phyloP scores from a whole-genome alignment of 1,140 invertebrate species.

The Halictus rubicundus region DNA sequence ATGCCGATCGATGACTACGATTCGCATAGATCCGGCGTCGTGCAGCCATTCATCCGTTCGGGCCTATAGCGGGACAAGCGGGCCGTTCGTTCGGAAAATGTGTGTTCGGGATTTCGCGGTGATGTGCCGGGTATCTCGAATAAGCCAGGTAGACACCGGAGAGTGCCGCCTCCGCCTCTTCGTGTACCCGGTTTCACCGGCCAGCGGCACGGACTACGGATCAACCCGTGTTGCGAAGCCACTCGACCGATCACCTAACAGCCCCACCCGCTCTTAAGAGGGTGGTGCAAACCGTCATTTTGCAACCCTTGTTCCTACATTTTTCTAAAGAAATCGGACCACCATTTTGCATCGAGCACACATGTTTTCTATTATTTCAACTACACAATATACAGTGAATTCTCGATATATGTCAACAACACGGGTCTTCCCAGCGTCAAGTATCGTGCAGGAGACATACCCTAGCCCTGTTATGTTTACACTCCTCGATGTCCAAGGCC shows the following conservation, averaged over 20 bases:
- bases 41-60: slow-evolving; percentile 25
- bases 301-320: no score
- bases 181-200: slow-evolving; percentile 12
- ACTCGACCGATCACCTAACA: slow-evolving; percentile 24
- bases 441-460: no score
- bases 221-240: slow-evolving; percentile 12
- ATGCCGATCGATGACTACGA: slow-evolving; percentile 42
- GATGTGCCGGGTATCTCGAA: slow-evolving; percentile 40
- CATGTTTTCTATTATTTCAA: no score
- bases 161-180: slow-evolving; percentile 1
- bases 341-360: no score
- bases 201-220: slow-evolving; percentile 13
- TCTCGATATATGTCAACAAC: no score
- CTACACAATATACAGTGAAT: no score
- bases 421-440: no score
- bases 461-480: no score
- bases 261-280: no score
- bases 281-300: no score
- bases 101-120: slow-evolving; percentile 39
- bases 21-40: slow-evolving; percentile 12
- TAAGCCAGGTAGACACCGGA: slow-evolving; percentile 38
- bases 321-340: no score
- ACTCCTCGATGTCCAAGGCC: no score
- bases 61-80: slow-evolving; percentile 8
- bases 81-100: slow-evolving; percentile 44